Conservation (phyloP, 2,797 vertebrate genomes). For the Clarias laeviceps region DNA sequence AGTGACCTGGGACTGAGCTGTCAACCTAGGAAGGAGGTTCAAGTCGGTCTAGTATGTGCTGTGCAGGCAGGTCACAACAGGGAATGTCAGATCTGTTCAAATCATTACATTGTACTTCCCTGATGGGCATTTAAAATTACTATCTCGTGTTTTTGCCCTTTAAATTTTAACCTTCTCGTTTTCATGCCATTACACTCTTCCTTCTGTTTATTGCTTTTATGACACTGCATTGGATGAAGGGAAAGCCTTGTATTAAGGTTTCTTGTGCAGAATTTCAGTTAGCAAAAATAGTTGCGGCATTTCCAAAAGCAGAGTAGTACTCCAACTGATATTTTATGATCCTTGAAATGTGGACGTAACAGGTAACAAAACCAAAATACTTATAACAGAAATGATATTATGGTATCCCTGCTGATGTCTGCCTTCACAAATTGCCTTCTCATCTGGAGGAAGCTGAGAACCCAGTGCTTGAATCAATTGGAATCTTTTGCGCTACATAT, state of each 20-base stretch:
- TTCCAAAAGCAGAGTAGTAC: conserved; percentile 5
- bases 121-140: conserved; percentile 81
- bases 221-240: conserved; percentile 1
- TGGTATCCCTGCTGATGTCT: conserved; percentile 24
- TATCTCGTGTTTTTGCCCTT: conserved; percentile 78
- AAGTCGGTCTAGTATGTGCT: conserved; percentile 16
- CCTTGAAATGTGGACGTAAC: conserved; percentile 45
- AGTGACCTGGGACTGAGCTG: conserved; percentile 38
- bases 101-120: conserved; percentile 79
- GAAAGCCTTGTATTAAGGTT: conserved; percentile 18
- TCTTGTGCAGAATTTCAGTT: conserved; percentile 1
- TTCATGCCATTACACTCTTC: conserved; percentile 33
- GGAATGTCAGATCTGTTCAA: conserved; percentile 80
- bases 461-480: neutral
- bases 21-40: conserved; percentile 25
- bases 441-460: conserved; percentile 10
- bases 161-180: conserved; percentile 62
- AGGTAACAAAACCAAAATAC: conserved; percentile 39
- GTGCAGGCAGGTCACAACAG: conserved; percentile 55
- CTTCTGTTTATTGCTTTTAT: conserved; percentile 45
- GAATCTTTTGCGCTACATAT: conserved; percentile 5
- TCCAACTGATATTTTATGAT: conserved; percentile 42
- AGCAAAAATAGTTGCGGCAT: neutral
- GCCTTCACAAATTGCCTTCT: conserved; percentile 60
- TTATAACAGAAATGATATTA: conserved; percentile 35